These are phyloP conservation scores for Aphaenogaster rudis DNA, from an alignment of 1,140 invertebrate species.

Conservation along the genomic window DNA sequence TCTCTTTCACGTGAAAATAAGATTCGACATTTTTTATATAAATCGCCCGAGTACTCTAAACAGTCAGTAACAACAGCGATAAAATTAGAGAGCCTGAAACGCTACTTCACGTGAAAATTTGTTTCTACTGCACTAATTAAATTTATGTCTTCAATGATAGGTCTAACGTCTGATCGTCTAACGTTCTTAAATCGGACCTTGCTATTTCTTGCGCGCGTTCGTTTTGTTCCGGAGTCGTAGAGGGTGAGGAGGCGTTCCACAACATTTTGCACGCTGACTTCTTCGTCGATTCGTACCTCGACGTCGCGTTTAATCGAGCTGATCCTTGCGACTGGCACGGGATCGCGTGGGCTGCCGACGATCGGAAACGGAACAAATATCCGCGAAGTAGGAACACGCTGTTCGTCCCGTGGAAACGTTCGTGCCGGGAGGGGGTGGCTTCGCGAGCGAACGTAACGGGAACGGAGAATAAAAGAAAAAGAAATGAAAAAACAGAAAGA, in stretches of 20 bases:
- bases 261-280: neutral
- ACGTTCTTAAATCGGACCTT: neutral
- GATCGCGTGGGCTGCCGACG: conserved; percentile 66
- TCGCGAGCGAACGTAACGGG: conserved; percentile 28
- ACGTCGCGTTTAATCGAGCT: neutral
- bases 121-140: conserved; percentile 14
- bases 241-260: conserved; percentile 8
- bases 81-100: neutral
- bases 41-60: conserved; percentile 1
- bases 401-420: conserved; percentile 43
- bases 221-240: neutral
- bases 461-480: conserved; percentile 23
- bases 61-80: neutral
- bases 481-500: conserved; percentile 26
- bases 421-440: neutral
- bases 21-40: neutral
- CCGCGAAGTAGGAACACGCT: conserved; percentile 4
- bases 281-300: conserved; percentile 29
- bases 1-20: neutral
- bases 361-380: conserved; percentile 41
- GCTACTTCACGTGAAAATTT: conserved; percentile 9
- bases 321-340: conserved; percentile 69
- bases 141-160: conserved; percentile 2
- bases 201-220: neutral
- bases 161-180: neutral